Evolutionary conservation across 2,797 vertebrate genomes (phyloP), one percentile per base, ranked within the genome.

Genomic region (Megalops cyprinoides): DNA sequence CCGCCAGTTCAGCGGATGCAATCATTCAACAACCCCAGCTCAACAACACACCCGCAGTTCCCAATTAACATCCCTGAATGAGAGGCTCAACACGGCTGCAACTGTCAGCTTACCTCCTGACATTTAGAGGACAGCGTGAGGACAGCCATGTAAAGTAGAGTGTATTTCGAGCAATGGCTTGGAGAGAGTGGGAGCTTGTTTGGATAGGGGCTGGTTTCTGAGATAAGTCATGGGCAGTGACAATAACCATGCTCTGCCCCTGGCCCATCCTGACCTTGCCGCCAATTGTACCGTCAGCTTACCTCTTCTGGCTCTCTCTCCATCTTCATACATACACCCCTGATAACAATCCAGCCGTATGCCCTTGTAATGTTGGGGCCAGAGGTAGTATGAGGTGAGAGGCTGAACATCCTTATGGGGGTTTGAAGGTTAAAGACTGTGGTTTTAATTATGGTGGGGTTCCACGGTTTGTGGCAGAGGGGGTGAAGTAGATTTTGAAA

Each of bases 311-410:
- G 18, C 23, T 42, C 67, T 2, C 2, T n/a, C 37, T 44, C 31
- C 20, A 3, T 65, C 62, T 60, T 18, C 39, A 37, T 71, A 9
- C 42, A 20, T n/a, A 39, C 37, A 23, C 10, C 39, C 51, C 39
- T 42, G 20, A 71, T 44, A 23, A 23, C 7, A 42, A 20, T 44
- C 67, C 15, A n/a, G 37, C 37, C 10, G 67, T 23, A n/a, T 25
- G 65, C 18, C 20, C 46, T 37, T 28, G 39, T 39, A n/a, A 79
- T 34, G 65, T 73, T 10, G 10, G 20, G 48, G 60, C 46, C 28
- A 75, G 74, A 79, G 65, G 55, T 71, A 46, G 34, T 48, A 37
- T 42, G 39, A 73, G 48, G 42, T 67, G 71, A 78, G 25, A 23
- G 44, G 46, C 58, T 12, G 25, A 81, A 37, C 18, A 4, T 18